Evolutionary conservation across 2,797 vertebrate genomes (phyloP).

Genomic region (Sitta carolinensis): DNA sequence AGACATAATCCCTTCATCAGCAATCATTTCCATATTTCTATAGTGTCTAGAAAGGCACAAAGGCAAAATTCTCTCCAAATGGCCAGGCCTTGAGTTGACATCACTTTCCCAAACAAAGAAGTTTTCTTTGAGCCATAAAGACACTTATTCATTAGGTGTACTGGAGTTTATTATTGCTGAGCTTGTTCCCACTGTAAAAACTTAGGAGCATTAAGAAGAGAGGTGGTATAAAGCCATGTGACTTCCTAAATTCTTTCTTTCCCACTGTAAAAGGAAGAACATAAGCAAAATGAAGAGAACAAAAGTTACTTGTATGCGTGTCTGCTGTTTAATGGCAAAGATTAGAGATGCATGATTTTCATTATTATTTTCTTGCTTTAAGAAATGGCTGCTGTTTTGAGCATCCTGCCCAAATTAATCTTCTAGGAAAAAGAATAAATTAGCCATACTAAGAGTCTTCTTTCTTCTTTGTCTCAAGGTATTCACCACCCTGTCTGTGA

Average conservation of each 20-base stretch:
- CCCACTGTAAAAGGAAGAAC: neutral
- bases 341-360: neutral
- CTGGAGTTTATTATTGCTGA: neutral
- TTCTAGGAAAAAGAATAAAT: neutral
- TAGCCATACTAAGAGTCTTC: neutral
- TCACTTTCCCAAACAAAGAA: neutral
- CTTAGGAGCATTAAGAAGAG: neutral
- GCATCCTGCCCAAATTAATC: neutral
- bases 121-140: neutral
- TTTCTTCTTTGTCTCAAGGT: constrained; percentile 65
- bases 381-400: neutral
- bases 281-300: neutral
- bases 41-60: neutral
- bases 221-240: neutral
- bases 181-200: neutral
- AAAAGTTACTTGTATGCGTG: neutral
- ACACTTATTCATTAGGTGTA: neutral
- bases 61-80: neutral
- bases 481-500: constrained; percentile 79
- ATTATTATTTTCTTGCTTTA: neutral
- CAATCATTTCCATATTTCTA: neutral
- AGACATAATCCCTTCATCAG: neutral
- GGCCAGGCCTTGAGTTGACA: neutral
- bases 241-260: neutral
- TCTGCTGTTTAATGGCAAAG: neutral